phyloP scores from a whole-genome alignment of 2,888 invertebrate genomes.

The Spilarctia lutea region DNA sequence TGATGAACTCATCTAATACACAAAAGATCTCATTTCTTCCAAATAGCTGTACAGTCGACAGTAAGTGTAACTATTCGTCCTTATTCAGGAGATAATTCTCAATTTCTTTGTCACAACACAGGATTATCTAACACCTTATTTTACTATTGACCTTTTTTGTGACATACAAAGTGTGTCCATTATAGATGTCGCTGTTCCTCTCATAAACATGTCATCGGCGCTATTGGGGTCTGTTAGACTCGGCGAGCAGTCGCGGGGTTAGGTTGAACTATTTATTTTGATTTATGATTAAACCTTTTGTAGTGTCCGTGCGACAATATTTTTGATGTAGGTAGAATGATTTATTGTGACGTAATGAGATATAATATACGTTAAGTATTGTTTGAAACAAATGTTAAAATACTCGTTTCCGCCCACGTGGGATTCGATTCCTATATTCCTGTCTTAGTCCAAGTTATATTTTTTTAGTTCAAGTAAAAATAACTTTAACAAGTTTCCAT shows the following conservation, averaged over 20 bases:
- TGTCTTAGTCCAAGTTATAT: no score
- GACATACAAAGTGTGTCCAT: conserved; percentile 45
- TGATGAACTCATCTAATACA: conserved; percentile 8
- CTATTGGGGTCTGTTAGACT: conserved; percentile 47
- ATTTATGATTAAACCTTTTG: conserved; percentile 41
- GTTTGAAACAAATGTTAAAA: not conserved
- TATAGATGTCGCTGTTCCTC: conserved; percentile 39
- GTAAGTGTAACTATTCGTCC: not conserved
- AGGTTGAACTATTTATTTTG: conserved; percentile 42
- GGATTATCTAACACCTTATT: conserved; percentile 31
- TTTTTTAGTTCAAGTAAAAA: no score
- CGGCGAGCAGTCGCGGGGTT: conserved; percentile 31
- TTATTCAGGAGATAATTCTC: not conserved
- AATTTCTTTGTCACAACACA: conserved; percentile 23
- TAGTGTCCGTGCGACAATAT: conserved; percentile 26
- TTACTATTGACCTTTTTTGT: conserved; percentile 39
- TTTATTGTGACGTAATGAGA: not conserved
- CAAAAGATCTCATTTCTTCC: conserved; percentile 12
- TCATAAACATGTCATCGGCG: conserved; percentile 73
- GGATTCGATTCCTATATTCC: not conserved
- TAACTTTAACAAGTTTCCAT: no score
- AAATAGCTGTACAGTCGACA: not conserved
- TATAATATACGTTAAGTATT: not conserved
- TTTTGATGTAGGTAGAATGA: conserved; percentile 6
- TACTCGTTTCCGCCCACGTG: not conserved